Base-by-base conservation (phyloP, 2,113 vertebrate species). In the Xiphophorus maculatus region DNA sequence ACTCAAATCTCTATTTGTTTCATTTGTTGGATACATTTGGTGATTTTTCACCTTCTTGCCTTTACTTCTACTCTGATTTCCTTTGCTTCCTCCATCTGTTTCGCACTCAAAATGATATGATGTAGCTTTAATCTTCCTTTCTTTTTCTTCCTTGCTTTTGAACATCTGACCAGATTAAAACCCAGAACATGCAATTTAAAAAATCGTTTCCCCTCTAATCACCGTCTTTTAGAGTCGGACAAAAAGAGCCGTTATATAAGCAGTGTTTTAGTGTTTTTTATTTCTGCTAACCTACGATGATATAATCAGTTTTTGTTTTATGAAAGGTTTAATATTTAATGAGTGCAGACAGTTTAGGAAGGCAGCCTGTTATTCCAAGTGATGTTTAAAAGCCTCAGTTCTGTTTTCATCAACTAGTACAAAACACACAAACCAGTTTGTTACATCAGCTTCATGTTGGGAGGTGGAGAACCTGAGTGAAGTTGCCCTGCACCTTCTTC, bases 111-210 rank as follows among this genome's bases (percentile, higher is more conserved):
- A 19, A 48, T 48, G 17, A 48, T 7, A 48, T 48, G 17, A 48
- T 48, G 4, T 15, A 48, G 5, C 40, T 42, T 42, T 42, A 13
- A 42, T 15, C 15, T 48, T 5, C 17, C 44, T 48, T 42, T 42
- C 40, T 19, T 17, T 42, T 42, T 42, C 40, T 4, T 14, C 40
- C 40, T 15, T 14, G 13, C 40, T 71, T 84, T 80, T 80, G 73
- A 77, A 70, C 81, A 66, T 77, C 67, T 27, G 33, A 64, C 42
- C 40, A 37, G 42, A 40, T 32, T 65, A 64, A 37, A 51, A 83
- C 25, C 69, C 44, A 35, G 7, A 30, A 30, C 29, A 4, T 63
- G 17, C 9, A 8, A 4, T 69, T 19, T 68, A 15, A 48, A 30
- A 28, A 54, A 54, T 69, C 0, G 10, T 7, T 54, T 8, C 32